Evolutionary conservation across 2,113 vertebrate genomes (phyloP), one percentile per base, ranked within the genome.

Genomic region (Lycaon pictus): DNA sequence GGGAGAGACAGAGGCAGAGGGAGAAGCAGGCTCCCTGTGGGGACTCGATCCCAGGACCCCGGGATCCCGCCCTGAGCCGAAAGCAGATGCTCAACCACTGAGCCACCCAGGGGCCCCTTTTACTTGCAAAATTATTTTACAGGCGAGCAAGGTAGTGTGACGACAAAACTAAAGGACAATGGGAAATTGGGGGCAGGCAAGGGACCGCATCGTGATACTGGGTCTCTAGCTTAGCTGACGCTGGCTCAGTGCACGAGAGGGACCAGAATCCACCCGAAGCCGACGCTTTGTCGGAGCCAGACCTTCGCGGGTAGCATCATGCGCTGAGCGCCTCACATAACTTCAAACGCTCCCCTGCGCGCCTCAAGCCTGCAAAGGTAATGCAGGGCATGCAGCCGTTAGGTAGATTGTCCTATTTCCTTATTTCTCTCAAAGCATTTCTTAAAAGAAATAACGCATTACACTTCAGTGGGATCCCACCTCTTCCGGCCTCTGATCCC

Each of bases 201-300:
- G 16, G 35, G 16, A 16, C 6, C 4, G 12, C 11, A 3, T 25
- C 55, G 25, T 0, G 4, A 2, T 6, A 6, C 3, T n/a, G 2
- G n/a, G 32, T 17, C 43, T 29, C 43, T 27, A 9, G 43, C 74
- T 29, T 25, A 29, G 74, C 43, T 9, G 43, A 77, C 1, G 25
- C 9, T 9, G 43, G 43, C 43, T 77, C 43, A 6, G 43, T 2
- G 13, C 43, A 17, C 43, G 4, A 25, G 74, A 29, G 25, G 25
- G 74, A 15, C 43, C 25, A 27, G 37, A 25, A 17, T 27, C 74
- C 15, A 1, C 25, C 27, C 7, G 7, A 11, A 9, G 48, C 65
- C 0, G 3, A 17, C 13, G 25, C 74, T 51, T 29, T 10, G 29
- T 77, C 25, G 4, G 74, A 51, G 13, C 43, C 74, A 48, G 25